Conservation (phyloP, 2,797 vertebrate genomes). For the Amphiprion clarkii region DNA sequence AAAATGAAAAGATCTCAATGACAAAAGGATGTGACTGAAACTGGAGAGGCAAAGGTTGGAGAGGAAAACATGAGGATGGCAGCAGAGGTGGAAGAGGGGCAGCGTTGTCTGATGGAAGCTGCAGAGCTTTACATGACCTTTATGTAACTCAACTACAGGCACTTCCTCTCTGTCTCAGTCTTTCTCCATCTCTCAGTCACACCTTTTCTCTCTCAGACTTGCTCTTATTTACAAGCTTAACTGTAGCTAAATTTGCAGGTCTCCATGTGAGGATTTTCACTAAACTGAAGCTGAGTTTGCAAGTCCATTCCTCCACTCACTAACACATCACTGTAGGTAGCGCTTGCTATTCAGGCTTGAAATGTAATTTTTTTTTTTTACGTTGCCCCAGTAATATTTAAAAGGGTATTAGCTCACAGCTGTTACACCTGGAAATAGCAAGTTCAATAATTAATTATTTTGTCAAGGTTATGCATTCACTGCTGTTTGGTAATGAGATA, state of each 20-base stretch:
- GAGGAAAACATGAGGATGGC: constrained; percentile 56
- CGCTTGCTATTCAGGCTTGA: constrained; percentile 11
- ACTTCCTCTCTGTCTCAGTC: constrained; percentile 46
- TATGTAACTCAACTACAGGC: constrained; percentile 64
- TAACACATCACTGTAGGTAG: background rate
- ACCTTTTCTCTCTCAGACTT: background rate
- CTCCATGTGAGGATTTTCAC: constrained; percentile 3
- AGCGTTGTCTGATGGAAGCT: constrained; percentile 48
- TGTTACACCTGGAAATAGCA: constrained; percentile 21
- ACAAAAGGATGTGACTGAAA: constrained; percentile 76
- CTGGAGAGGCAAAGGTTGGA: constrained; percentile 69
- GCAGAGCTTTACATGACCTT: constrained; percentile 71
- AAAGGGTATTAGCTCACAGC: constrained; percentile 25
- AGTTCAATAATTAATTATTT: constrained; percentile 21
- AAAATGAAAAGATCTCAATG: constrained; percentile 60
- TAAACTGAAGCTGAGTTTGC: constrained; percentile 9
- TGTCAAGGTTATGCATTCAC: constrained; percentile 15
- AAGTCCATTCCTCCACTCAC: background rate
- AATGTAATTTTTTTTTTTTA: constrained; percentile 10
- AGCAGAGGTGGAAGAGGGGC: constrained; percentile 37
- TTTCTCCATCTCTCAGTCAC: constrained; percentile 43
- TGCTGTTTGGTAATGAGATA: background rate
- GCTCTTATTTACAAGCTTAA: constrained; percentile 21
- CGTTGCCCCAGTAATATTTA: background rate
- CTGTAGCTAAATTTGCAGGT: no score